These are phyloP conservation scores for Agelas oroides DNA, from an alignment of 37 sponge, comb jelly and placozoan species.

Conservation along the genomic window DNA sequence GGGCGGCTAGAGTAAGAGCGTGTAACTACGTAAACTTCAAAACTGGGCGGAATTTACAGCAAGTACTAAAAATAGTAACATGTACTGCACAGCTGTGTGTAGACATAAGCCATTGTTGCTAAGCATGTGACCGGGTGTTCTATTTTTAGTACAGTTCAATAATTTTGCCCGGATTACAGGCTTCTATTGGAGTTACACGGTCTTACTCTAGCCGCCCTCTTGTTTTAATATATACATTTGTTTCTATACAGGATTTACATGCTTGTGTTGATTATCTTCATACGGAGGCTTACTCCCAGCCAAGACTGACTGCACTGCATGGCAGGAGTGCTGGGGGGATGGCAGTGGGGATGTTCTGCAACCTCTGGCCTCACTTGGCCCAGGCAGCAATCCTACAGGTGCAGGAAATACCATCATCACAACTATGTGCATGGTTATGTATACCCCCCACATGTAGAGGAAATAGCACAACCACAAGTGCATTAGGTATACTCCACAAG, in stretches of 20 bases:
- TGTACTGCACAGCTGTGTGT: too few relatives aligned
- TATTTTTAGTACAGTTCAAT: too few relatives aligned
- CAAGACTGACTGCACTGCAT: slow-evolving; percentile 41
- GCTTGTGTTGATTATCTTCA: slow-evolving; percentile 50
- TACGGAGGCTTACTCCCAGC: slow-evolving; percentile 31
- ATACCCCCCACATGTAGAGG: neutral
- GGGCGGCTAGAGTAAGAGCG: too few relatives aligned
- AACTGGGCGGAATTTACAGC: too few relatives aligned
- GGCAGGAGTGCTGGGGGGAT: slow-evolving; percentile 67
- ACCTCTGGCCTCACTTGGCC: slow-evolving; percentile 44
- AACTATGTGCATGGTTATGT: neutral
- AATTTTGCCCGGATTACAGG: too few relatives aligned
- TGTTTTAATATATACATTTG: neutral
- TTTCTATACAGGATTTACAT: slow-evolving; percentile 47
- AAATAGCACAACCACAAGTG: neutral
- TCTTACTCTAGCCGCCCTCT: too few relatives aligned
- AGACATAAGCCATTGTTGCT: too few relatives aligned
- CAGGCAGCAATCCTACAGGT: slow-evolving; percentile 64
- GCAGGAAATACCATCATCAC: neutral
- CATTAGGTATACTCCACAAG: neutral
- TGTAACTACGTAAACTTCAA: too few relatives aligned
- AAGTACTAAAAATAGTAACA: too few relatives aligned
- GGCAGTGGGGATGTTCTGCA: slow-evolving; percentile 56
- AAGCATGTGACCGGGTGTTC: too few relatives aligned
- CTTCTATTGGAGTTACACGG: too few relatives aligned